Conservation (phyloP, 2,113 vertebrate genomes). For the Pelecanoides urinatrix region DNA sequence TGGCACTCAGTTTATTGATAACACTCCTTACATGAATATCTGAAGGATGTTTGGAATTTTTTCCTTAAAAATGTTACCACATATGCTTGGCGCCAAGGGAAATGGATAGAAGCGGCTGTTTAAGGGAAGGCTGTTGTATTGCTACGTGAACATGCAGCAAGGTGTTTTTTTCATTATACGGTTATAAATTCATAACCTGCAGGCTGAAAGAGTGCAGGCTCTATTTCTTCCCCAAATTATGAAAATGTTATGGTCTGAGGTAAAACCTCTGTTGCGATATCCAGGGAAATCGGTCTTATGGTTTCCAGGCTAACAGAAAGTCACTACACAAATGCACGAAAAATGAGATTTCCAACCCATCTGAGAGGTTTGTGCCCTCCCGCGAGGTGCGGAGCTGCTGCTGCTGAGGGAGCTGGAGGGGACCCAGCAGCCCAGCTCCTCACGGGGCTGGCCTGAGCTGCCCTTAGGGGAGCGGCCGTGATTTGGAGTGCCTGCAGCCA, state of each 20-base stretch:
- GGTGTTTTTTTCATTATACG: not conserved
- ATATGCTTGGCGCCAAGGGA: not conserved
- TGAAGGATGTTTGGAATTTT: not conserved
- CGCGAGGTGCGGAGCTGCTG: rapidly evolving
- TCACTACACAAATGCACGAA: not conserved
- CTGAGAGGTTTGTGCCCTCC: not conserved
- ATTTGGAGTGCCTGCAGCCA: not conserved
- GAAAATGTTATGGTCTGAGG: not conserved
- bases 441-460: rapidly evolving
- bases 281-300: not conserved
- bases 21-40: not conserved
- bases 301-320: not conserved
- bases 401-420: not conserved
- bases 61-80: not conserved
- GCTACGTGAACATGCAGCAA: not conserved
- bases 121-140: not conserved
- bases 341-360: not conserved
- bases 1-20: not conserved
- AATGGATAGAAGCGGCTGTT: not conserved
- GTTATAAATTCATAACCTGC: not conserved
- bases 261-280: not conserved
- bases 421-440: not conserved
- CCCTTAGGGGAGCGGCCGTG: rapidly evolving
- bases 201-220: not conserved
- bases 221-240: not conserved